Evolutionary conservation across 1,140 invertebrate species (phyloP).

Genomic region (Daktulosphaira vitifoliae): DNA sequence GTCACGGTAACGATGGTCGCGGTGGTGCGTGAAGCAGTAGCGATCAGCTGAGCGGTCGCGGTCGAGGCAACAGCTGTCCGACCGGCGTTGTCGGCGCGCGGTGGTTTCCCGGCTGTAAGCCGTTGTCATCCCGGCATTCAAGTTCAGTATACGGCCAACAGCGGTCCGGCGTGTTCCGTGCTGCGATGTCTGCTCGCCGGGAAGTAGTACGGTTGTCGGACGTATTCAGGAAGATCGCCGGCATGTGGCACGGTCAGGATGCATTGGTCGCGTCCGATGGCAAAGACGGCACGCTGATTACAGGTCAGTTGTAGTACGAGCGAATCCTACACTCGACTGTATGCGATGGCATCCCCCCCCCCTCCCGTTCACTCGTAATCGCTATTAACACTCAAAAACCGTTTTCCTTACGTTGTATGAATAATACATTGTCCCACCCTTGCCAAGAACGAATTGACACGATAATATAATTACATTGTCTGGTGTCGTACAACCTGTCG

Average conservation of each 20-base stretch:
- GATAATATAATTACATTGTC: too few relatives aligned
- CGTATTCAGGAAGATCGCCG: slow-evolving; percentile 22
- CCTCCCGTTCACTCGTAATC: too few relatives aligned
- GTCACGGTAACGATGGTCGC: neutral
- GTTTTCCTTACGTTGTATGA: too few relatives aligned
- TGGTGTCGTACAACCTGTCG: too few relatives aligned
- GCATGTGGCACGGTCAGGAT: slow-evolving; percentile 24
- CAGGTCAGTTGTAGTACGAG: too few relatives aligned
- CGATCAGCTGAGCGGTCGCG: slow-evolving; percentile 6
- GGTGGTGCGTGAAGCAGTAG: neutral
- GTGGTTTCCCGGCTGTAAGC: neutral
- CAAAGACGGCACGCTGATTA: too few relatives aligned
- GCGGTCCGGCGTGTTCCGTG: neutral
- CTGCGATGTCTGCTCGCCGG: neutral
- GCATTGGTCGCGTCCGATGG: neutral
- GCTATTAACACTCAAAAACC: too few relatives aligned
- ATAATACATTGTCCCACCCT: too few relatives aligned
- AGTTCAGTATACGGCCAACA: slow-evolving; percentile 3
- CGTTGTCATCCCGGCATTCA: neutral
- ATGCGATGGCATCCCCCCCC: too few relatives aligned
- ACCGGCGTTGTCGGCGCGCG: slow-evolving; percentile 1
- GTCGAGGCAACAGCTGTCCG: slow-evolving; percentile 28
- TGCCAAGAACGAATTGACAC: too few relatives aligned
- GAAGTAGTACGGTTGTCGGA: slow-evolving; percentile 16
- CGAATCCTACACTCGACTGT: too few relatives aligned